A percentile compares a stretch with the other conserved stretches of the same genome.
Conservation (phyloP, 2,797 vertebrate species). For the Sternarchorhynchus goeldii region DNA sequence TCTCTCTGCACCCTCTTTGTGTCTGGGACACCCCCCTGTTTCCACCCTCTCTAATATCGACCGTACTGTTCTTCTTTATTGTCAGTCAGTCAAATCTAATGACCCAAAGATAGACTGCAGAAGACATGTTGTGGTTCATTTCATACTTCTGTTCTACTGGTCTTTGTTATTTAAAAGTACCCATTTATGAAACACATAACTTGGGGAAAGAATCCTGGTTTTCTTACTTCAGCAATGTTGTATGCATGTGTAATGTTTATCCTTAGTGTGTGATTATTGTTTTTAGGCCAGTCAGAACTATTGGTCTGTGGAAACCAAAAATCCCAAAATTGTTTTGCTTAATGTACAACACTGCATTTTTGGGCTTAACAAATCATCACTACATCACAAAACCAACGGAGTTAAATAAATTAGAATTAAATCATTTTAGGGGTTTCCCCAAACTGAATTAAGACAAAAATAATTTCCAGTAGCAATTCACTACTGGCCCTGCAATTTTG, state of each 20-base stretch:
- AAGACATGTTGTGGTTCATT: constrained; percentile 32
- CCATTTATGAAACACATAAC: constrained; percentile 10
- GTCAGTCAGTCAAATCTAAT: constrained; percentile 44
- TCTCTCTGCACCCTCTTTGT: too few relatives aligned
- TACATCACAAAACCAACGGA: neutral
- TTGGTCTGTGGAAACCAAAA: neutral
- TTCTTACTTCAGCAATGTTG: neutral
- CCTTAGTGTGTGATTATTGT: neutral
- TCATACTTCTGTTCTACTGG: constrained; percentile 21
- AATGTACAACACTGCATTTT: neutral
- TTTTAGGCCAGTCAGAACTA: neutral
- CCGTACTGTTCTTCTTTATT: constrained; percentile 51
- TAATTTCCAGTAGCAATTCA: too few relatives aligned
- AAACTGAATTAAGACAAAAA: too few relatives aligned
- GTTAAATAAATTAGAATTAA: neutral
- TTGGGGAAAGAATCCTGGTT: constrained; percentile 45
- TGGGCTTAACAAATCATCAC: neutral
- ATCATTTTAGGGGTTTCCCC: neutral
- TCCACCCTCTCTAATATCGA: constrained; percentile 44
- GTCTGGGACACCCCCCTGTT: constrained; percentile 11
- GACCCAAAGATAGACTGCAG: constrained; percentile 37
- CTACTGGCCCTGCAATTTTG: too few relatives aligned
- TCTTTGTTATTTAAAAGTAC: constrained; percentile 32
- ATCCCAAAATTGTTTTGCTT: too few relatives aligned
- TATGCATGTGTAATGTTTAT: neutral